Conservation (phyloP, 2,113 vertebrate genomes). For the Anthoscopus minutus region DNA sequence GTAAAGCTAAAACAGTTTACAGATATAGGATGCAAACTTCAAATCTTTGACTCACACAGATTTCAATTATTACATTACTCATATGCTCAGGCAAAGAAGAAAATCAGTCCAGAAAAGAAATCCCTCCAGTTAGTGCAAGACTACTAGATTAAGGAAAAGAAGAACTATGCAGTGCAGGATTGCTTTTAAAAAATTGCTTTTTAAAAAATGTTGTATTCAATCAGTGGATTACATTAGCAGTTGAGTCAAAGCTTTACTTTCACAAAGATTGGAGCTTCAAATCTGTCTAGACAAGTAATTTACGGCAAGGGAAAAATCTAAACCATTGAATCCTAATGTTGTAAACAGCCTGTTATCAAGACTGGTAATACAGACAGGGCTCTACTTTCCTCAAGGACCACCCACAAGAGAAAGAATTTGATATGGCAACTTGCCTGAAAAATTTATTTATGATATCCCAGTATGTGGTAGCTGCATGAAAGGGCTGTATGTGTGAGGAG, state of each 20-base stretch:
- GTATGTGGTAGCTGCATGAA: background rate
- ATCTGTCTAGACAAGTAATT: conserved; percentile 45
- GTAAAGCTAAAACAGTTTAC: background rate
- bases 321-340: background rate
- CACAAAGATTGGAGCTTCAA: background rate
- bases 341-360: conserved; percentile 52
- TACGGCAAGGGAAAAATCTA: background rate
- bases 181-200: background rate
- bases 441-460: background rate
- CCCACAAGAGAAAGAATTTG: conserved; percentile 28
- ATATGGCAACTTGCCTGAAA: conserved; percentile 28
- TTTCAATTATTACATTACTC: background rate
- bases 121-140: background rate
- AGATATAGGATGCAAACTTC: background rate
- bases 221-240: background rate
- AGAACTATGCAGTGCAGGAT: background rate
- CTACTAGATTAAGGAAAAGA: background rate
- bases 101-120: background rate
- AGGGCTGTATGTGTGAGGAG: background rate
- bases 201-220: background rate
- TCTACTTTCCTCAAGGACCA: conserved; percentile 36
- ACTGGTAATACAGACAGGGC: background rate
- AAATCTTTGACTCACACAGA: background rate
- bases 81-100: background rate
- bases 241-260: background rate